phyloP scores from a whole-genome alignment of 2,888 invertebrate species.

The Cheilosia impressa region DNA sequence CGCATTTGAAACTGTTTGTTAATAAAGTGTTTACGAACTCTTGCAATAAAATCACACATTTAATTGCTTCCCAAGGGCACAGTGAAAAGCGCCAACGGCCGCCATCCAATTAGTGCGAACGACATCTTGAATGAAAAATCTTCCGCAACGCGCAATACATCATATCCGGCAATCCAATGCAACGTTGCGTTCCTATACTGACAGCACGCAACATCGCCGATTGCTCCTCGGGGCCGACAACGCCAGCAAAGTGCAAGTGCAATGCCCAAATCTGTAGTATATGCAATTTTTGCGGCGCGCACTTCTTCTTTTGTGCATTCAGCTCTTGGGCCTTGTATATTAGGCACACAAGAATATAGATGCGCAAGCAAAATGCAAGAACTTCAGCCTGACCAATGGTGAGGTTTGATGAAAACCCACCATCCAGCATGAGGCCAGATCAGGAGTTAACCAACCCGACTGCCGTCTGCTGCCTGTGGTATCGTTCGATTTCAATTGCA shows the following conservation, averaged over 20 bases:
- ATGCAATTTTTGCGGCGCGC: slow-evolving; percentile 58
- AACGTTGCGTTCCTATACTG: slow-evolving; percentile 59
- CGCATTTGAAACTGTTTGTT: slow-evolving; percentile 22
- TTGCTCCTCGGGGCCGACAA: slow-evolving; percentile 67
- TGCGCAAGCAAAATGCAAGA: slow-evolving; percentile 11
- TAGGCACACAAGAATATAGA: background rate
- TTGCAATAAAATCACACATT: slow-evolving; percentile 49
- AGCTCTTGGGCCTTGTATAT: background rate
- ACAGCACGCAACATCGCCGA: slow-evolving; percentile 73
- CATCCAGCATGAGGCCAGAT: slow-evolving; percentile 54
- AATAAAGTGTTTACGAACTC: slow-evolving; percentile 68
- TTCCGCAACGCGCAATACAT: slow-evolving; percentile 74
- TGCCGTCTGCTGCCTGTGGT: slow-evolving; percentile 72
- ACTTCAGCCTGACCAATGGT: slow-evolving; percentile 65
- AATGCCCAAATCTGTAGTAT: slow-evolving; percentile 51
- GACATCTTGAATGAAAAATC: slow-evolving; percentile 76
- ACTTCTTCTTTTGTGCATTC: slow-evolving; percentile 30
- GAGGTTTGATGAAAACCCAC: slow-evolving; percentile 61
- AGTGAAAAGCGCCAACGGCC: slow-evolving; percentile 54
- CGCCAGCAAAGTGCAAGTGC: slow-evolving; percentile 65
- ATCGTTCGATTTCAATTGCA: slow-evolving; percentile 75
- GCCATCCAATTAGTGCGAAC: slow-evolving; percentile 78
- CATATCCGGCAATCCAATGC: slow-evolving; percentile 59
- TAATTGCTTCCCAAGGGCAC: slow-evolving; percentile 64
- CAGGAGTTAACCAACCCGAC: slow-evolving; percentile 73